Conservation (phyloP, 1,140 invertebrate genomes). For the Caenorhabditis elegans region WBcel235 BX284602.5:4610501-4611000, state of each 20-base stretch:
- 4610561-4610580: conserved; percentile 74
- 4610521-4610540: no score
- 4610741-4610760: conserved; percentile 75
- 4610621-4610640: conserved; percentile 73
- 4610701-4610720: conserved; percentile 65
- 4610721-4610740: conserved; percentile 74
- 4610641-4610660: conserved; percentile 77
- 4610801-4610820: conserved; percentile 73
- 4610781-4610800: conserved; percentile 79
- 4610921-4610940: conserved; percentile 69
- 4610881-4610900: conserved; percentile 77
- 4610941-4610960: conserved; percentile 70
- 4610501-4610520: no score
- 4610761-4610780: conserved; percentile 73
- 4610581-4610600: conserved; percentile 69
- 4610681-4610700: no score
- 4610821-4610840: conserved; percentile 75
- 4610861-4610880: conserved; percentile 76
- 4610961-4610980: conserved; percentile 75
- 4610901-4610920: conserved; percentile 76
- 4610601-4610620: conserved; percentile 74
- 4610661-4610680: conserved; percentile 72
- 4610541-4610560: no score
- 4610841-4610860: conserved; percentile 72
- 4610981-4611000: conserved; percentile 73